These are phyloP conservation scores for Limnephilus auricula DNA, from an alignment of 2,888 invertebrate genomes.

Conservation along the genomic window DNA sequence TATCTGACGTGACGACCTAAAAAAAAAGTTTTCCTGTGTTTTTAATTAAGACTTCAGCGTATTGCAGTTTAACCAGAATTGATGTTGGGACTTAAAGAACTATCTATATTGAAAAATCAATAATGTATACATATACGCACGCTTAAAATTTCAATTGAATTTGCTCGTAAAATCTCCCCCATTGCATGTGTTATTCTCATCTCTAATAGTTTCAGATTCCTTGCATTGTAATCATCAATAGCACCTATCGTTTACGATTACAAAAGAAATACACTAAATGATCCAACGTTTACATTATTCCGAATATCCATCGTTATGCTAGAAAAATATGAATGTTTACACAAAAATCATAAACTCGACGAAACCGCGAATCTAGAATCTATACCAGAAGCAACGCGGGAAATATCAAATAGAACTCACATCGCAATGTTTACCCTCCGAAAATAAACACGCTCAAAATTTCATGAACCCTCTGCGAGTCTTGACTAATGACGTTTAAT, in stretches of 20 bases:
- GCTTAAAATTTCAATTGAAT: background rate
- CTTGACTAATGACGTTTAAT: slow-evolving; percentile 67
- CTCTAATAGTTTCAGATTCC: background rate
- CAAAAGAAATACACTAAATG: slow-evolving; percentile 49
- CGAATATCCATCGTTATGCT: slow-evolving; percentile 7
- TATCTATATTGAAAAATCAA: background rate
- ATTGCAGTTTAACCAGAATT: background rate
- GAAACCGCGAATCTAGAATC: slow-evolving; percentile 26
- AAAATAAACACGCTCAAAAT: slow-evolving; percentile 64
- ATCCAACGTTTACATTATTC: slow-evolving; percentile 27
- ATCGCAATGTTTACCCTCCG: slow-evolving; percentile 62
- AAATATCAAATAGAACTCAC: slow-evolving; percentile 49
- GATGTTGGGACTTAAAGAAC: background rate
- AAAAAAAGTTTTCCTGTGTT: background rate
- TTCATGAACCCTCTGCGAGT: slow-evolving; percentile 62
- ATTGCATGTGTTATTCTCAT: background rate
- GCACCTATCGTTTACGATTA: slow-evolving; percentile 37
- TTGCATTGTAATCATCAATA: slow-evolving; percentile 36
- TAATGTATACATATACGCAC: background rate
- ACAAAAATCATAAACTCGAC: slow-evolving; percentile 40
- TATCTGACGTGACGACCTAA: background rate
- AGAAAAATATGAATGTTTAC: slow-evolving; percentile 59
- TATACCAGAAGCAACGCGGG: slow-evolving; percentile 48
- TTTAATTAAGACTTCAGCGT: background rate
- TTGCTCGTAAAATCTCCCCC: background rate